phyloP scores from a whole-genome alignment of 23 tunicate species.

The Styela clava region DNA sequence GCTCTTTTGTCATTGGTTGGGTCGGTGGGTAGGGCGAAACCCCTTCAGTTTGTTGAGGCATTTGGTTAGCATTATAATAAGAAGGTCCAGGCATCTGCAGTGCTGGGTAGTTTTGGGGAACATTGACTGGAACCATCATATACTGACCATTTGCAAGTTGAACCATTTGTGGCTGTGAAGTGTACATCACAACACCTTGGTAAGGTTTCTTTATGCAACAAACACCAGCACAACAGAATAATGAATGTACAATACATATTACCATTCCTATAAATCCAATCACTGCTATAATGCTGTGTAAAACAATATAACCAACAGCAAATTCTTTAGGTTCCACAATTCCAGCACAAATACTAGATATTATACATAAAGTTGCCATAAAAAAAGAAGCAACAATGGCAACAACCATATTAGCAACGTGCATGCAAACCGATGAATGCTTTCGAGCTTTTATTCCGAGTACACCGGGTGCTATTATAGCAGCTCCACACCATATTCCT shows the following conservation, averaged over 20 bases:
- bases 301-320: neutral
- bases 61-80: neutral
- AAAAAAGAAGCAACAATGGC: neutral
- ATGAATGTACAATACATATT: neutral
- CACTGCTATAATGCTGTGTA: neutral
- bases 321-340: neutral
- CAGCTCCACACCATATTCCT: neutral
- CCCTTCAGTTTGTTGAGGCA: neutral
- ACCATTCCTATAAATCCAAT: neutral
- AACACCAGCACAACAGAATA: neutral
- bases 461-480: neutral
- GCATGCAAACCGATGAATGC: neutral
- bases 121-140: neutral
- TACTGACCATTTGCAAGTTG: neutral
- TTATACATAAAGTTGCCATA: neutral
- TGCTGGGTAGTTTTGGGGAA: neutral
- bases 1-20: neutral
- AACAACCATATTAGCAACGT: neutral
- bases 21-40: neutral
- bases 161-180: neutral
- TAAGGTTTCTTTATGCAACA: neutral
- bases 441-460: neutral
- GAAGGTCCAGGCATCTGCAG: neutral
- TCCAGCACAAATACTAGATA: neutral
- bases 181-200: neutral